phyloP scores from a whole-genome alignment of 2,888 invertebrate species.

The Zhengitettix transpicula region DNA sequence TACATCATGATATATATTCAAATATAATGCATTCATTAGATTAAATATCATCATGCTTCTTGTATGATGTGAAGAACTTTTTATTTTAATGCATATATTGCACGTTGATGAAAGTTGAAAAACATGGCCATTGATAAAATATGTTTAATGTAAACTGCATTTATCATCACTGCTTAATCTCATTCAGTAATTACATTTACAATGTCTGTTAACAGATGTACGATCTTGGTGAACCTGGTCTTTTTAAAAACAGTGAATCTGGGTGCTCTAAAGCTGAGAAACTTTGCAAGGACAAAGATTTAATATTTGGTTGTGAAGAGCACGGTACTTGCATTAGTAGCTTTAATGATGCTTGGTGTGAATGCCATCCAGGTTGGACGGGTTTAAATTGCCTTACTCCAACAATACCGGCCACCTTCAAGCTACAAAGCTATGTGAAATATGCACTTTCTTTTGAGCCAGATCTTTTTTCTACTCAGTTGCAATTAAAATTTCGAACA shows the following conservation, averaged over 20 bases:
- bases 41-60: too few relatives aligned
- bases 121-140: too few relatives aligned
- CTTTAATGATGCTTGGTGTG: slow-evolving; percentile 25
- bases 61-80: too few relatives aligned
- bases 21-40: too few relatives aligned
- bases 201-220: slow-evolving; percentile 26
- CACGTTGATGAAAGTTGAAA: too few relatives aligned
- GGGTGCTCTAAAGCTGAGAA: slow-evolving; percentile 28
- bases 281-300: neutral
- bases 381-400: slow-evolving; percentile 25
- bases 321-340: neutral
- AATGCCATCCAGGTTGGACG: slow-evolving; percentile 39
- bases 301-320: neutral
- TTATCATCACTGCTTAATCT: too few relatives aligned
- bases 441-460: slow-evolving; percentile 34
- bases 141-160: too few relatives aligned
- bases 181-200: neutral
- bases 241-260: slow-evolving; percentile 22
- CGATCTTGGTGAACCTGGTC: slow-evolving; percentile 35
- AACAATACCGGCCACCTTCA: slow-evolving; percentile 30
- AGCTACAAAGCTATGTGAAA: slow-evolving; percentile 33
- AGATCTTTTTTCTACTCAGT: slow-evolving; percentile 28
- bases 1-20: too few relatives aligned
- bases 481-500: slow-evolving; percentile 38
- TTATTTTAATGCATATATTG: too few relatives aligned